Percentiles rank a stretch among this genome's conserved stretches.
Conservation (phyloP, 2,888 invertebrate genomes). For the Hedya salicella region DNA sequence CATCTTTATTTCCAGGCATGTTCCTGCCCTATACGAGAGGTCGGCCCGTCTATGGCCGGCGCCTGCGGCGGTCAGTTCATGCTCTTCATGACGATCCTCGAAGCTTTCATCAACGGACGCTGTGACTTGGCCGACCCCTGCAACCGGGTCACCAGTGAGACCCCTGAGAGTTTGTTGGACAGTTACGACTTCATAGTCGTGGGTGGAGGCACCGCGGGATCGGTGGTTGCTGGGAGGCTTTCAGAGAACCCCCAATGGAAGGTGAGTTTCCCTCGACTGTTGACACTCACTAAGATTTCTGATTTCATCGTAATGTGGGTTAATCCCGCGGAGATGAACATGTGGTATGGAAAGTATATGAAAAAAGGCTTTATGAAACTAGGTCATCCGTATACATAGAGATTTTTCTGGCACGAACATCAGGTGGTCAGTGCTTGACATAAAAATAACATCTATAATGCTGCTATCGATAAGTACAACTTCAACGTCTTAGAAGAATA, state of each 20-base stretch:
- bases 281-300: too few species aligned
- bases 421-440: too few species aligned
- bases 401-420: too few species aligned
- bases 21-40: slow-evolving; percentile 81
- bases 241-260: slow-evolving; percentile 88
- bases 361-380: too few species aligned
- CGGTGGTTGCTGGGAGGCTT: slow-evolving; percentile 87
- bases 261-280: slow-evolving; percentile 58
- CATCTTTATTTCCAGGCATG: slow-evolving; percentile 69
- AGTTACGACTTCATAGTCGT: slow-evolving; percentile 88
- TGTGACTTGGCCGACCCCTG: slow-evolving; percentile 86
- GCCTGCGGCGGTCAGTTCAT: slow-evolving; percentile 86
- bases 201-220: slow-evolving; percentile 88
- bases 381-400: too few species aligned
- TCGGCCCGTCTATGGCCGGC: slow-evolving; percentile 84
- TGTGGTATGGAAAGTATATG: too few species aligned
- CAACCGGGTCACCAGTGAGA: slow-evolving; percentile 79
- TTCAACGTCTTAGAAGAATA: too few species aligned
- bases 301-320: too few species aligned
- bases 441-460: too few species aligned
- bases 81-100: slow-evolving; percentile 87
- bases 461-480: too few species aligned
- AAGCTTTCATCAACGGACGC: slow-evolving; percentile 85
- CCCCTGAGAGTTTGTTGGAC: slow-evolving; percentile 62
- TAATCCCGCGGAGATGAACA: too few species aligned